phyloP scores from a whole-genome alignment of 2,888 invertebrate genomes.

The Cataglyphis albicans region DNA sequence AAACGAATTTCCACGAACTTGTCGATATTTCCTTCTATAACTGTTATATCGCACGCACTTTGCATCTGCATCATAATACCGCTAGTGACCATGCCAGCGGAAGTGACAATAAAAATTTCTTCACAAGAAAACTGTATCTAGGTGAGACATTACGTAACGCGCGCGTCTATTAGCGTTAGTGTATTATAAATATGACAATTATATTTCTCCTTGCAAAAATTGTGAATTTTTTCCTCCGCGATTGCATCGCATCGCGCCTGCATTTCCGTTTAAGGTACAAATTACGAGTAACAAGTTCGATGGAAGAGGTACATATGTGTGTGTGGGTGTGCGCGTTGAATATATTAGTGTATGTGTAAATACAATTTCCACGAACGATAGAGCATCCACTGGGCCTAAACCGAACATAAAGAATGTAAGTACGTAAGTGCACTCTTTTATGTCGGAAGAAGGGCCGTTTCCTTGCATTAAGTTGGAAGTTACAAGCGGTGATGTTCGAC shows the following conservation, averaged over 20 bases:
- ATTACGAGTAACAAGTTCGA: constrained; percentile 27
- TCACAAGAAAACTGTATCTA: not conserved
- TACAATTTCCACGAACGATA: constrained; percentile 23
- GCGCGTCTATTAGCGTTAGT: not conserved
- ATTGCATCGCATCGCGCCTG: not conserved
- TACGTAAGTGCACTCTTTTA: constrained; percentile 51
- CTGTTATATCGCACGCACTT: constrained; percentile 73
- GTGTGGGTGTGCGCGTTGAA: not conserved
- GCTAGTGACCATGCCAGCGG: constrained; percentile 63
- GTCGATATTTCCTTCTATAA: constrained; percentile 63
- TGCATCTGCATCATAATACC: constrained; percentile 69
- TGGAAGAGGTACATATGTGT: not conserved
- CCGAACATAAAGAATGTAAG: constrained; percentile 13
- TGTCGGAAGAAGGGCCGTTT: constrained; percentile 40
- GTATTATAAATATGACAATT: not conserved
- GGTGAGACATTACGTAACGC: constrained; percentile 1
- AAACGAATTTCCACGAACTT: constrained; percentile 63
- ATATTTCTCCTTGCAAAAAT: not conserved
- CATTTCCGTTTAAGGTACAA: constrained; percentile 16
- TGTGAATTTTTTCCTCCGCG: not conserved
- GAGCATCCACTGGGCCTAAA: constrained; percentile 8
- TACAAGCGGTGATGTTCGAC: not conserved
- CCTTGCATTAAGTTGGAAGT: constrained; percentile 55
- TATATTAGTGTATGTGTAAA: not conserved
- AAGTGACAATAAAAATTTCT: constrained; percentile 30